Evolutionary conservation across 2,888 invertebrate species (phyloP).

Genomic region (Eupithecia pulchellata): DNA sequence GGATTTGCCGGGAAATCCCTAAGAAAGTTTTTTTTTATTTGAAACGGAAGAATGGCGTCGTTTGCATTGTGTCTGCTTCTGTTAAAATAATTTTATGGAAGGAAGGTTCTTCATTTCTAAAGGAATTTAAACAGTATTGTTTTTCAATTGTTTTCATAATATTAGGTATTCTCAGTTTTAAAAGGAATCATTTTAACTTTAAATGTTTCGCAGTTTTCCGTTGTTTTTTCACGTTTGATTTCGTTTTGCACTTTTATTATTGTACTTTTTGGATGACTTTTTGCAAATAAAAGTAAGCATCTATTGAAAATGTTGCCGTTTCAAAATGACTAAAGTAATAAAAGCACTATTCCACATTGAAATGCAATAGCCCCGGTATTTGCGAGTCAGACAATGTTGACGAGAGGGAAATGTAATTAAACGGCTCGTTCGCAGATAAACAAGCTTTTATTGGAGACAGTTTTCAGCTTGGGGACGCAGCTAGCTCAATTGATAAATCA

Average conservation of each 20-base stretch:
- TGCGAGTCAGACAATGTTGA: constrained; percentile 41
- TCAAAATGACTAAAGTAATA: not conserved
- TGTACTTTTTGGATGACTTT: not conserved
- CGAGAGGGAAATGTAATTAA: constrained; percentile 67
- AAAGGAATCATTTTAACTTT: not conserved
- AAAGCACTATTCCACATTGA: constrained; percentile 27
- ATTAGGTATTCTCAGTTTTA: not conserved
- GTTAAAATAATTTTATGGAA: constrained; percentile 13
- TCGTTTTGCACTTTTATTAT: not conserved
- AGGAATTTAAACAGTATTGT: constrained; percentile 8
- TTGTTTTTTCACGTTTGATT: not conserved
- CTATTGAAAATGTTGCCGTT: not conserved
- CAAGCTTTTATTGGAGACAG: constrained; percentile 56
- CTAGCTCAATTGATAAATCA: not conserved
- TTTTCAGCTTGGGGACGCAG: constrained; percentile 12
- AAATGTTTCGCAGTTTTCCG: not conserved
- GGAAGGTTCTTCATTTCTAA: constrained; percentile 1
- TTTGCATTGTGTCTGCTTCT: constrained; percentile 26
- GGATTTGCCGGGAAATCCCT: constrained; percentile 42
- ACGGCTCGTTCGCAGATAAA: constrained; percentile 49
- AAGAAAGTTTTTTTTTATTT: constrained; percentile 44
- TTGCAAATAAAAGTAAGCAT: not conserved
- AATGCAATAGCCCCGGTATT: constrained; percentile 38
- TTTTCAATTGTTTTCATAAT: not conserved
- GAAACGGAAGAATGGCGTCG: constrained; percentile 41